Evolutionary conservation across 2,113 vertebrate species (phyloP).

Genomic region (Crotophaga sulcirostris): DNA sequence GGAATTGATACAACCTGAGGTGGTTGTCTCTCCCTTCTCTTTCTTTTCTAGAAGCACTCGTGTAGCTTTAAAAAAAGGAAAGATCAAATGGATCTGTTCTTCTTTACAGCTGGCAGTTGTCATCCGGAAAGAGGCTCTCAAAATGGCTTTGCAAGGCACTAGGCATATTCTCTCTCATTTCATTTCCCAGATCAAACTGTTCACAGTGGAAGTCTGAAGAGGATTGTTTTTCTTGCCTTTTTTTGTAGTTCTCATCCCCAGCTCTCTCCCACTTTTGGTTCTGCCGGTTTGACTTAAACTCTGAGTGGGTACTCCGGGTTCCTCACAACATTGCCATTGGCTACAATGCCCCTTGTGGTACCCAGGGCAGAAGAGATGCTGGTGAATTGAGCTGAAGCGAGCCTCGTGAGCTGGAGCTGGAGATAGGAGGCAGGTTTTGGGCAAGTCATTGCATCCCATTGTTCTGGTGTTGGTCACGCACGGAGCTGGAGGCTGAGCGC

Average conservation of each 20-base stretch:
- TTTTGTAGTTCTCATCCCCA: not conserved
- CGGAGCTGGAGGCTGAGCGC: not conserved
- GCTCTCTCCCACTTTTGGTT: not conserved
- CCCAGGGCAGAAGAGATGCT: not conserved
- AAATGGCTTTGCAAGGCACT: constrained; percentile 31
- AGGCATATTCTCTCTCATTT: constrained; percentile 16
- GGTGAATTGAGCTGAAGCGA: not conserved
- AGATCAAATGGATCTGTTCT: constrained; percentile 60
- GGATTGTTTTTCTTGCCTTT: constrained; percentile 48
- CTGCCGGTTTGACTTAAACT: not conserved
- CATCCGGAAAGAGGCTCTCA: constrained; percentile 23
- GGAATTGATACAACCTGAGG: not conserved
- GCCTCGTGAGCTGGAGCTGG: not conserved
- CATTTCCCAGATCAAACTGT: constrained; percentile 18
- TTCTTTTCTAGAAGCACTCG: not conserved
- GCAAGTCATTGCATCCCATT: not conserved
- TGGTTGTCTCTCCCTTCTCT: not conserved
- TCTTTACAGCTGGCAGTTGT: constrained; percentile 50
- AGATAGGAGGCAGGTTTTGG: not conserved
- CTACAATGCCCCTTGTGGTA: not conserved
- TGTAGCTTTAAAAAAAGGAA: constrained; percentile 14
- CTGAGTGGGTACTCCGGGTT: not conserved
- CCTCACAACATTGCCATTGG: not conserved
- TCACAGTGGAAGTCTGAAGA: constrained; percentile 22
- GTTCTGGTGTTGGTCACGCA: not conserved